Percentiles rank a stretch among this genome's conserved stretches.
phyloP scores from a whole-genome alignment of 1,140 invertebrate genomes.

The Plodia interpunctella region DNA sequence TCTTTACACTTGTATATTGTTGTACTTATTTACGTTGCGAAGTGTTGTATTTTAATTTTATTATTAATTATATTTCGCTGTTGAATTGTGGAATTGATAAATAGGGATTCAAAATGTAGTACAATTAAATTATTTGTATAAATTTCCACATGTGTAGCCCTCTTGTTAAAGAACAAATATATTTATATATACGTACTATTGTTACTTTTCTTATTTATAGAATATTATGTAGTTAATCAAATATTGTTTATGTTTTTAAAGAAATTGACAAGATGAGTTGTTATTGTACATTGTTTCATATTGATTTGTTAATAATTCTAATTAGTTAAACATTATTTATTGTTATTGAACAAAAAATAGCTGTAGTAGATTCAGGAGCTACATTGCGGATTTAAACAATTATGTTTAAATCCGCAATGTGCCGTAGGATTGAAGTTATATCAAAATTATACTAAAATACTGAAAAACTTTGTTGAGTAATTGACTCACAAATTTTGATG shows the following conservation, averaged over 20 bases:
- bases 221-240: background rate
- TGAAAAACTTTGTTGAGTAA: background rate
- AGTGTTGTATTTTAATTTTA: too few relatives aligned
- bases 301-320: background rate
- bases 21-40: too few relatives aligned
- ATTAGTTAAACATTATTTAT: background rate
- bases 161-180: background rate
- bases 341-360: background rate
- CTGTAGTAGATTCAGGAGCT: background rate
- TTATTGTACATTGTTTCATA: background rate
- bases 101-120: background rate
- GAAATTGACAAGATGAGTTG: background rate
- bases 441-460: background rate
- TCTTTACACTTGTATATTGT: too few relatives aligned
- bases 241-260: background rate
- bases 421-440: background rate
- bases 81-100: background rate
- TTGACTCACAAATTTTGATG: constrained; percentile 6
- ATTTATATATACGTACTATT: background rate
- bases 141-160: background rate
- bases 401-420: background rate
- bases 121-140: background rate
- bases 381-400: too few relatives aligned
- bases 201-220: background rate
- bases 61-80: too few relatives aligned